These are phyloP conservation scores for Diadema setosum DNA, from an alignment of 35 echinoderm and acorn worm genomes.

Conservation along the genomic window DNA sequence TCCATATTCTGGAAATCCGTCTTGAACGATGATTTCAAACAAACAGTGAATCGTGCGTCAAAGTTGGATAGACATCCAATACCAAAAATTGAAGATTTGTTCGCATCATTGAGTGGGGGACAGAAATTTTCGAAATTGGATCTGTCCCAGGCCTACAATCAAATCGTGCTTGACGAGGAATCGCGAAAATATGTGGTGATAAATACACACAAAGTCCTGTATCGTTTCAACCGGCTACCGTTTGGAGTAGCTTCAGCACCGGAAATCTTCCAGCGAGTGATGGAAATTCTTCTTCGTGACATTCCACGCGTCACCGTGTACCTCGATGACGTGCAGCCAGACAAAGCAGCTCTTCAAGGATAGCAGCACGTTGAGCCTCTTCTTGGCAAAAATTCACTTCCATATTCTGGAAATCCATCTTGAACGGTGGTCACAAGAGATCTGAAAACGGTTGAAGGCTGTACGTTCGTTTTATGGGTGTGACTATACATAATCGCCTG, in stretches of 20 bases:
- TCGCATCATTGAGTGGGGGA: slow-evolving; percentile 13
- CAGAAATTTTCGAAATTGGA: slow-evolving; percentile 45
- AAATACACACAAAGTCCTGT: slow-evolving; percentile 52
- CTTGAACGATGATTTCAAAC: no score
- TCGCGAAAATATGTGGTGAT: slow-evolving; percentile 38
- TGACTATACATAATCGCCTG: no score
- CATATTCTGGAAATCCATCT: no score
- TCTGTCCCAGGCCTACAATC: slow-evolving; percentile 37
- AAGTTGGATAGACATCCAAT: slow-evolving; percentile 26
- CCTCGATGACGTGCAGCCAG: slow-evolving; percentile 50
- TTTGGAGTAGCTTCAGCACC: slow-evolving; percentile 44
- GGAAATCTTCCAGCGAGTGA: slow-evolving; percentile 30
- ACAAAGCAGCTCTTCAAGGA: no score
- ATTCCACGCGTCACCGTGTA: not conserved
- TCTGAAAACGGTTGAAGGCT: no score
- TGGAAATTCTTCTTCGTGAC: slow-evolving; percentile 29
- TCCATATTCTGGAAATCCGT: no score
- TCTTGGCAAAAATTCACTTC: no score
- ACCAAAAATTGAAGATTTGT: slow-evolving; percentile 39
- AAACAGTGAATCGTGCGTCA: not conserved
- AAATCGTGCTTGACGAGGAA: slow-evolving; percentile 18
- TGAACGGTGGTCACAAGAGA: no score
- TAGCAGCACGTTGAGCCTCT: no score
- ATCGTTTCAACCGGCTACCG: slow-evolving; percentile 19
- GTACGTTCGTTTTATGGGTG: no score